Base-by-base conservation (phyloP, 2,888 invertebrate genomes). In the Geophilus truncorum region DNA sequence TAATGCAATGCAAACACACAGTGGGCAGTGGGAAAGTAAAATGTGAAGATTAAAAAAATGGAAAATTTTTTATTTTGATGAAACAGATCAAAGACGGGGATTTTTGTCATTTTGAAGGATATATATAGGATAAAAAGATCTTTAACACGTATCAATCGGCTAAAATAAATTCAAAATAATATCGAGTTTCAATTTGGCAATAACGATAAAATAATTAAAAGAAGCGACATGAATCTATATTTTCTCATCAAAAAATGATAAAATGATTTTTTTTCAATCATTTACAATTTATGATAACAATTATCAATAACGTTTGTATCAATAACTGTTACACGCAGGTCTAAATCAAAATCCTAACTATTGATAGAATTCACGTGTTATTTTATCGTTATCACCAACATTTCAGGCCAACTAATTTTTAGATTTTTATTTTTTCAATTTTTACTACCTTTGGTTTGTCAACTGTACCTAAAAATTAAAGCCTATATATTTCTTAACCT, bases 11-110 rank as follows among this genome's bases (percentile, higher is more conserved):
- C 28, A 70, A 23, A 28, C 12, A 45, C 18, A 45, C 45, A 70
- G 70, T 28, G 70, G 70, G 70, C 70, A 70, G 70, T 70, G 70
- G 70, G 70, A 70, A 70, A 70, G 70, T 70, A 51, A 51, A 51
- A 51, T n/a, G 51, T 51, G 51, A 15, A 28, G 9, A 70, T 0
- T 2, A 70, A 70, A 25, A 28, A 28, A 70, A 28, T n/a, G 28
- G 12, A 28, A 28, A 70, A 28, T n/a, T 18, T 70, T 70, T 70
- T 70, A 70, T 70, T 70, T 70, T n/a, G 28, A 28, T 70, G 70
- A 70, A 70, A 70, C 70, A 28, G 10, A 70, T 70, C 70, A 70
- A 70, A 70, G 70, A 70, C 70, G 70, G 70, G 70, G 70, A 70
- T 70, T 70, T 28, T 23, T 57, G n/a, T n/a, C n/a, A n/a, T n/a